Base-by-base conservation (phyloP, 2,888 invertebrate species). In the Brachyptera putata region DNA sequence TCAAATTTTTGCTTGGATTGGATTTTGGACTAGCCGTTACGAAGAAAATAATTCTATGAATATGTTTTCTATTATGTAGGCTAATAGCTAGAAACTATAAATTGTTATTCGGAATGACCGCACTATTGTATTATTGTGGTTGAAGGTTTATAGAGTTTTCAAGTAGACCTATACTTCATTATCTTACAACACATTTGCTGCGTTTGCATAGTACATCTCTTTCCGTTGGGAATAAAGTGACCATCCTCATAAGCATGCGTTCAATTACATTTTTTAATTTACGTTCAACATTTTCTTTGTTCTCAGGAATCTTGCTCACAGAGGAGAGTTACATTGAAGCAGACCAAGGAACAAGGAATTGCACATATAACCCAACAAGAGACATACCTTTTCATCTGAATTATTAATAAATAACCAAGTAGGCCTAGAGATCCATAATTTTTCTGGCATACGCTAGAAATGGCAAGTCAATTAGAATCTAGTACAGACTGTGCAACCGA, bases 271-370 rank as follows among this genome's bases (percentile, higher is more conserved):
- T 9, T 34, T 34, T 34, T 3, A 37, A 34, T 34, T 37, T n/a
- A 37, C 14, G 2, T 49, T 5, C 30, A 53, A 13, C 49, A 58
- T 39, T 1, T 37, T 58, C 59, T 21, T 43, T 63, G 66, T 66
- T 56, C 53, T 30, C n/a, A 74, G 74, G 73, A 41, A 66, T 73
- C 64, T 65, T 73, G 26, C 70, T 72, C 61, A 67, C 70, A 11
- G 72, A 74, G 1, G 65, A 60, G 5, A 69, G 68, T 30, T 66
- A 67, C 22, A 26, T 57, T 18, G 49, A 36, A 24, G 14, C 49
- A 13, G 36, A 36, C 11, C n/a, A n/a, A n/a, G 30, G 26, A 2
- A 11, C 9, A 11, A 41, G 41, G 41, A 41, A 41, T 16, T 41
- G 41, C 16, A 41, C 41, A 7, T 41, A 41, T 21, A 41, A 41